Conservation (phyloP, 2,888 invertebrate species). For the Vanessa cardui region DNA sequence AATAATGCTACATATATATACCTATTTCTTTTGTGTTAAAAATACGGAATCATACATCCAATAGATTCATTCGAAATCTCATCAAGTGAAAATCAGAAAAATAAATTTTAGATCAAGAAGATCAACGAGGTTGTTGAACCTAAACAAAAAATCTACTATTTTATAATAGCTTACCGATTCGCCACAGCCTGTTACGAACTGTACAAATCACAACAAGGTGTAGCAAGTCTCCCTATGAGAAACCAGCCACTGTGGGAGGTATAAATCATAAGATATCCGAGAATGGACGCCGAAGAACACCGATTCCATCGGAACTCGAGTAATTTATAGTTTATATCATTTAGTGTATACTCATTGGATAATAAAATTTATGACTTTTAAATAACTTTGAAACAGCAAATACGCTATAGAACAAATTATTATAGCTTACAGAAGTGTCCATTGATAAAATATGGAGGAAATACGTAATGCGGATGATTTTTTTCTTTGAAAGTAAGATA, state of each 20-base stretch:
- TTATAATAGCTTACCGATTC: slow-evolving; percentile 16
- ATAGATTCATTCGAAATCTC: too few species aligned
- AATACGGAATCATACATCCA: too few species aligned
- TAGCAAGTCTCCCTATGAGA: slow-evolving; percentile 32
- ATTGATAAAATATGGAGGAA: slow-evolving; percentile 26
- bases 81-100: neutral
- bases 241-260: slow-evolving; percentile 46
- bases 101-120: neutral
- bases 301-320: slow-evolving; percentile 40
- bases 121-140: neutral
- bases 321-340: slow-evolving; percentile 43
- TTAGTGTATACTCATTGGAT: slow-evolving; percentile 43
- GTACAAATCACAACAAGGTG: slow-evolving; percentile 37
- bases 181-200: slow-evolving; percentile 22
- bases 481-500: too few species aligned
- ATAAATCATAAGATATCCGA: slow-evolving; percentile 50
- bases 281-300: slow-evolving; percentile 42
- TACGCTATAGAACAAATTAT: neutral
- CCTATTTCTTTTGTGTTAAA: too few species aligned
- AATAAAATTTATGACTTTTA: slow-evolving; percentile 41
- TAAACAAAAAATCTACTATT: neutral
- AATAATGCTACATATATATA: too few species aligned
- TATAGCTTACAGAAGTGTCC: neutral
- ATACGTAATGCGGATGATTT: too few species aligned
- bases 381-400: slow-evolving; percentile 24